Conservation (phyloP, 2,888 invertebrate species). For the Netelia fuscicornis region DNA sequence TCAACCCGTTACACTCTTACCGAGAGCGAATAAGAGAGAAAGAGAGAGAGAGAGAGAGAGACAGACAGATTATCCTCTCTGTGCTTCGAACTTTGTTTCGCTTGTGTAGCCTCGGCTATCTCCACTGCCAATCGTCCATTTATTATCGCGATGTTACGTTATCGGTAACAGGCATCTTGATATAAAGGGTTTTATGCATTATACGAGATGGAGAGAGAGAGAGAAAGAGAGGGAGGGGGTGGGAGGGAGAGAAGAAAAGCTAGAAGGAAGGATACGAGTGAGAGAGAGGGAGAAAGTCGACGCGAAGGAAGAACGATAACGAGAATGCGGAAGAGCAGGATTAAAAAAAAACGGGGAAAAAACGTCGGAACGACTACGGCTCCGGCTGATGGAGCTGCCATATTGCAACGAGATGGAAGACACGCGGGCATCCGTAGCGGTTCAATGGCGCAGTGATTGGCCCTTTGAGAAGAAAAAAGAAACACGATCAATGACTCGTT, state of each 20-base stretch:
- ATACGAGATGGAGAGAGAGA: not conserved
- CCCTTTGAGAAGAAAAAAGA: constrained; percentile 11
- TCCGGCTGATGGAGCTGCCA: not conserved
- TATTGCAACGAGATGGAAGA: constrained; percentile 18
- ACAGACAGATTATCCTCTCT: not conserved
- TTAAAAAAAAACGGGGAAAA: constrained; percentile 3
- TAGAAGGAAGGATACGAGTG: constrained; percentile 6
- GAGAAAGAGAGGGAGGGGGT: not conserved
- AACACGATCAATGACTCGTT: constrained; percentile 14
- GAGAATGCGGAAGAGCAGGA: constrained; percentile 53
- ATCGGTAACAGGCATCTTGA: constrained; percentile 10
- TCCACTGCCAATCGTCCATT: constrained; percentile 11
- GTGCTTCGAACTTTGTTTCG: constrained; percentile 13
- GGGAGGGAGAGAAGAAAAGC: constrained; percentile 6
- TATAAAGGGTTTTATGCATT: not conserved
- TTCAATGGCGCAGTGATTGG: constrained; percentile 31
- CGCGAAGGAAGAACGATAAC: constrained; percentile 30
- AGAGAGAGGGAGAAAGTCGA: not conserved
- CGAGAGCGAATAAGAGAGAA: not conserved
- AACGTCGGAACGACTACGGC: constrained; percentile 19
- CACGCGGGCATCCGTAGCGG: not conserved
- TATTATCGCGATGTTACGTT: not conserved
- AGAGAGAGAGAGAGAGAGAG: constrained; percentile 22
- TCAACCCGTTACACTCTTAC: constrained; percentile 68
- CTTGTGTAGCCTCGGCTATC: not conserved